phyloP scores from a whole-genome alignment of 2,113 vertebrate species.

The Pelusios castaneus region DNA sequence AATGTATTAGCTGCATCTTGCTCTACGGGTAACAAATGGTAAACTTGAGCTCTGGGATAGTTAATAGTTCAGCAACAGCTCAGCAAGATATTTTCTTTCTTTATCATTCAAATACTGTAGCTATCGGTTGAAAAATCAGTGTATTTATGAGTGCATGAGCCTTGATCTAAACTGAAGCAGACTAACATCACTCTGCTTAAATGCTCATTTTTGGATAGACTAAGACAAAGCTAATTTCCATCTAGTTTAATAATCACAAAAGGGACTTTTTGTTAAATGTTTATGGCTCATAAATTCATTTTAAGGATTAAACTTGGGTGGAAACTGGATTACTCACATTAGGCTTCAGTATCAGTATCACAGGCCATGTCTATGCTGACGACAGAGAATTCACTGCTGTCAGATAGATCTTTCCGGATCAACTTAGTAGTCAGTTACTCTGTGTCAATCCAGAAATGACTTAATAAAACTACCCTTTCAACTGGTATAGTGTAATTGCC shows the following conservation, averaged over 20 bases:
- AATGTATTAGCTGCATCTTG: accelerated
- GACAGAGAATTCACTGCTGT: no score
- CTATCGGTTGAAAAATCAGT: accelerated
- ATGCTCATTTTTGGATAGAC: neutral
- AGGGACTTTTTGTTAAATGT: accelerated
- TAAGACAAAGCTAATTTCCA: neutral
- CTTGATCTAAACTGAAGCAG: neutral
- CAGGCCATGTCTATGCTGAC: no score
- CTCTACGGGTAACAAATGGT: accelerated
- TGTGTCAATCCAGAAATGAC: no score
- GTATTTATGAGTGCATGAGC: accelerated
- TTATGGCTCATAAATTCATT: neutral
- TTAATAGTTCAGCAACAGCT: neutral
- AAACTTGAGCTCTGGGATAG: neutral
- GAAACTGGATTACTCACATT: neutral
- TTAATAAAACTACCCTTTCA: no score
- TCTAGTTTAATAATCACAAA: neutral
- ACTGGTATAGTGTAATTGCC: no score
- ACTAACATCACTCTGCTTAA: neutral
- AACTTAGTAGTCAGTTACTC: no score
- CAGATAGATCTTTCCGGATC: no score
- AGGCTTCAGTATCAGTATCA: neutral
- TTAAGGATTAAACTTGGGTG: neutral
- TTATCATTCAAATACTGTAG: accelerated
- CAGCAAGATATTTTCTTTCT: accelerated